These are phyloP conservation scores for Aricia artaxerxes DNA, from an alignment of 2,888 invertebrate genomes.

Conservation along the genomic window DNA sequence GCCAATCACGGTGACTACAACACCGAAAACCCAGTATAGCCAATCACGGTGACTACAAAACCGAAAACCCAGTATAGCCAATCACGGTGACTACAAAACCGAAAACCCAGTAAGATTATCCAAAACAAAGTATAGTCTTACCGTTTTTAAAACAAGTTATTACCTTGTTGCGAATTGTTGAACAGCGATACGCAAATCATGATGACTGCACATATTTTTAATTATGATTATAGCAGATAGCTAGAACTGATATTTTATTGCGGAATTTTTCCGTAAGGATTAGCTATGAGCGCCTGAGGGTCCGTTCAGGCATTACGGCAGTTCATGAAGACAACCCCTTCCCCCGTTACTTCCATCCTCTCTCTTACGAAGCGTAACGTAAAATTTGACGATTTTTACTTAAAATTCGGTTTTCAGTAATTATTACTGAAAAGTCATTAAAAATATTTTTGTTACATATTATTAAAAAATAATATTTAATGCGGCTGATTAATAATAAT, in stretches of 20 bases:
- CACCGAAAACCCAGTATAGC: background rate
- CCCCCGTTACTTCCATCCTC: no score
- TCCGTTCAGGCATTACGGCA: background rate
- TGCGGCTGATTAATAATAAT: no score
- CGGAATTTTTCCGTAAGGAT: background rate
- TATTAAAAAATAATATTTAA: no score
- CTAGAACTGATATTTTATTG: background rate
- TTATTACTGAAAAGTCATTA: no score
- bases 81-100: background rate
- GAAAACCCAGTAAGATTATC: background rate
- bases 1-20: background rate
- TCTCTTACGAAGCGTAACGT: no score
- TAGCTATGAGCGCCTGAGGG: background rate
- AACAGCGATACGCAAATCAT: background rate
- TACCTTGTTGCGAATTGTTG: background rate
- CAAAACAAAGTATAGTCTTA: background rate
- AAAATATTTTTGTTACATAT: no score
- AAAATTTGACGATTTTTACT: no score
- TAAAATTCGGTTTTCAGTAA: no score
- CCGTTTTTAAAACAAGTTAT: background rate
- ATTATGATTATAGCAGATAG: background rate
- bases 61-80: background rate
- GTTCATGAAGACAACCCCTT: background rate
- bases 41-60: background rate
- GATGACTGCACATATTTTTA: background rate